Evolutionary conservation across 2,888 invertebrate genomes (phyloP).

Genomic region (Cabera pusaria): DNA sequence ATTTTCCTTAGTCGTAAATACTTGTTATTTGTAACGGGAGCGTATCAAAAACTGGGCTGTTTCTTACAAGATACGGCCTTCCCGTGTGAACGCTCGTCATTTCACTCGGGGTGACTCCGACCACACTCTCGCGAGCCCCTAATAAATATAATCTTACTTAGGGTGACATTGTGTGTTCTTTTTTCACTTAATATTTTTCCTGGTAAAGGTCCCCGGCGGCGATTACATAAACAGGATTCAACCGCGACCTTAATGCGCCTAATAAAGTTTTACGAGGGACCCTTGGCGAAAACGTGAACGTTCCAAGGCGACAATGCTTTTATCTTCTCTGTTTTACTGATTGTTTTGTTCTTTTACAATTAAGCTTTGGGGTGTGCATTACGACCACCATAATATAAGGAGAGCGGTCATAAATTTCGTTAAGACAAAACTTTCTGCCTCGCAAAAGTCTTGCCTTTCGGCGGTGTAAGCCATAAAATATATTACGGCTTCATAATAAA

Average conservation of each 20-base stretch:
- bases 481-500: constrained; percentile 13
- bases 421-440: constrained; percentile 11
- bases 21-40: constrained; percentile 5
- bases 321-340: constrained; percentile 80
- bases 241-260: constrained; percentile 82
- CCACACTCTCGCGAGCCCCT: constrained; percentile 36
- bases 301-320: constrained; percentile 81
- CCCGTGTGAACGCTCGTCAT: constrained; percentile 39
- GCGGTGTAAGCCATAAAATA: constrained; percentile 12
- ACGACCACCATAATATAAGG: constrained; percentile 27
- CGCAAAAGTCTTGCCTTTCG: constrained; percentile 6
- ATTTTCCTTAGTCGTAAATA: neutral
- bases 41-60: constrained; percentile 36
- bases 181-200: constrained; percentile 82
- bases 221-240: constrained; percentile 84
- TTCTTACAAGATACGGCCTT: constrained; percentile 29
- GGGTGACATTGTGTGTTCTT: constrained; percentile 72
- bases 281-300: constrained; percentile 79
- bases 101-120: constrained; percentile 39
- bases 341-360: constrained; percentile 71
- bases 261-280: constrained; percentile 82
- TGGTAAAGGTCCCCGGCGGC: constrained; percentile 77
- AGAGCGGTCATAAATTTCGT: constrained; percentile 6
- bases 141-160: constrained; percentile 69
- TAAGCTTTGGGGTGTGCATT: constrained; percentile 50